These are phyloP conservation scores for Coptodon bakossiorum DNA, from an alignment of 2,113 vertebrate species.

Conservation along the genomic window DNA sequence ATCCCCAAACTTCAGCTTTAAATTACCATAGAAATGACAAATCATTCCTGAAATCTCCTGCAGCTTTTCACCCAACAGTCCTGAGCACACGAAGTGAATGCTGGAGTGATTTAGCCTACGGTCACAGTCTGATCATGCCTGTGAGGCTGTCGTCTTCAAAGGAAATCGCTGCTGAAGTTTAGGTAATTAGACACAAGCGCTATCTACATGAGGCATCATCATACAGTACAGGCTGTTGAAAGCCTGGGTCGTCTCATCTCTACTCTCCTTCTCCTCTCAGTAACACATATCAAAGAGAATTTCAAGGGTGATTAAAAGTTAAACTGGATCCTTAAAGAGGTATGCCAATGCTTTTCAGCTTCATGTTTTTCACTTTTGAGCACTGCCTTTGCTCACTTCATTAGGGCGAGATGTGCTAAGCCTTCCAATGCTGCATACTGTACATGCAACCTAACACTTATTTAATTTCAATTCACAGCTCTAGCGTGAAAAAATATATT, in stretches of 20 bases:
- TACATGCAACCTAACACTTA: neutral
- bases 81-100: slow-evolving; percentile 29
- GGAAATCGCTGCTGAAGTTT: slow-evolving; percentile 52
- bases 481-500: neutral
- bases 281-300: slow-evolving; percentile 59
- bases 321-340: slow-evolving; percentile 44
- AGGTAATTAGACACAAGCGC: slow-evolving; percentile 59
- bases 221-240: slow-evolving; percentile 15
- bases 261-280: slow-evolving; percentile 21
- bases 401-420: neutral
- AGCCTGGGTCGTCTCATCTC: slow-evolving; percentile 38
- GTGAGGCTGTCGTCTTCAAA: slow-evolving; percentile 54
- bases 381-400: neutral
- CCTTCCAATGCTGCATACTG: neutral
- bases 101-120: slow-evolving; percentile 35
- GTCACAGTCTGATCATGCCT: slow-evolving; percentile 46
- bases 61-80: slow-evolving; percentile 20
- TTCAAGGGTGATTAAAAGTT: slow-evolving; percentile 65
- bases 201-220: slow-evolving; percentile 46
- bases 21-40: slow-evolving; percentile 56
- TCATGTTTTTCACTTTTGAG: neutral
- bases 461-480: neutral
- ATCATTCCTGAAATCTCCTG: slow-evolving; percentile 44
- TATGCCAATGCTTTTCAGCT: neutral
- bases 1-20: slow-evolving; percentile 23